These are phyloP conservation scores for Etheostoma perlongum DNA, from an alignment of 2,797 vertebrate species.

Conservation along the genomic window DNA sequence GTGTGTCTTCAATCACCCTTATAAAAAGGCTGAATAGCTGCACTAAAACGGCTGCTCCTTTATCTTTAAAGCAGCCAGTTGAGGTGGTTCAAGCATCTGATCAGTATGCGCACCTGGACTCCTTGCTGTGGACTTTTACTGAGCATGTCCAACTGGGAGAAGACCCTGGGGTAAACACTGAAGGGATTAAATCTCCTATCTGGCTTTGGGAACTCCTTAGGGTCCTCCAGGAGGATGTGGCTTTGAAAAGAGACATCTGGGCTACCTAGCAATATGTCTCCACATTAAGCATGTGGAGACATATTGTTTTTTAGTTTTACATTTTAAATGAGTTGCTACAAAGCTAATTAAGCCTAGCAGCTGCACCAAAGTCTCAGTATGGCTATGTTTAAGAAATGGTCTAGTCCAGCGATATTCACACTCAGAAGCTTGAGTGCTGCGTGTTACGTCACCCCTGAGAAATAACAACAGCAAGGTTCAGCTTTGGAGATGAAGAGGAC, in stretches of 20 bases:
- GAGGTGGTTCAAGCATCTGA: neutral
- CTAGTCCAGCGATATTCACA: no score
- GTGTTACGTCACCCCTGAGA: no score
- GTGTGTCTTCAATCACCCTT: neutral
- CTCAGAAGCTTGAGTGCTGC: no score
- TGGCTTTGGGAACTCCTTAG: neutral
- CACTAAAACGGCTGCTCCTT: neutral
- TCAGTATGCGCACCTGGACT: neutral
- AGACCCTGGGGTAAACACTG: neutral
- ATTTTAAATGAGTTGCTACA: neutral
- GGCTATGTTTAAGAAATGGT: no score
- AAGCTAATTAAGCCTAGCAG: no score
- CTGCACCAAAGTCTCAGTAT: no score
- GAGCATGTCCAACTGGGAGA: neutral
- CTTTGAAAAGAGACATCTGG: neutral
- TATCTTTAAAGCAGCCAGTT: neutral
- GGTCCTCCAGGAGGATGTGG: neutral
- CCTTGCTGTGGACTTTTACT: neutral
- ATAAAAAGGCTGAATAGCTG: neutral
- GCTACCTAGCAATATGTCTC: neutral
- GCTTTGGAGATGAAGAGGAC: no score
- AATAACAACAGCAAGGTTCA: no score
- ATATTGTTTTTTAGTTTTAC: neutral
- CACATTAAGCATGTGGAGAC: neutral
- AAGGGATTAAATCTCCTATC: neutral